Evolutionary conservation across 2,888 invertebrate genomes (phyloP).

Genomic region (Macaria liturata): DNA sequence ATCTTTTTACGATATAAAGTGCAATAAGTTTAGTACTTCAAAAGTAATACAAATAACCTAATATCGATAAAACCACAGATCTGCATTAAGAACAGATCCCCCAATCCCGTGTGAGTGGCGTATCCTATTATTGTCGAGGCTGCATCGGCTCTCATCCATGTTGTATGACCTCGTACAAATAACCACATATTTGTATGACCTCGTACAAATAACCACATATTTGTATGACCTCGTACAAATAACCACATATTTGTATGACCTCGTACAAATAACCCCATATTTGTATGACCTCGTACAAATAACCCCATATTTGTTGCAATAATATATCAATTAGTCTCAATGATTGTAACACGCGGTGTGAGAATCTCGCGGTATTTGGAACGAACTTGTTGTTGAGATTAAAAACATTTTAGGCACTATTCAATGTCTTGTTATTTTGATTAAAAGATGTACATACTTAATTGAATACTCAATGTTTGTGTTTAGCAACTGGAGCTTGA

Average conservation of each 20-base stretch:
- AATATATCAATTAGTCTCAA: slow-evolving; percentile 24
- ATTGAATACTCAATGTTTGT: too few species aligned
- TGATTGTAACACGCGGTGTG: slow-evolving; percentile 11
- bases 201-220: slow-evolving; percentile 9
- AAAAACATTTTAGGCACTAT: too few species aligned
- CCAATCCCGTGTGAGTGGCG: slow-evolving; percentile 1
- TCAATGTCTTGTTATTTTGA: too few species aligned
- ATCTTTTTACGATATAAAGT: too few species aligned
- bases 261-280: slow-evolving; percentile 8
- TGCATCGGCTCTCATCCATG: slow-evolving; percentile 3
- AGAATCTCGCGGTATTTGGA: slow-evolving; percentile 13
- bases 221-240: slow-evolving; percentile 9
- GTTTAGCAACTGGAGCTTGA: too few species aligned
- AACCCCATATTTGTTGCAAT: slow-evolving; percentile 17
- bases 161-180: slow-evolving; percentile 9
- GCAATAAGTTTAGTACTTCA: too few species aligned
- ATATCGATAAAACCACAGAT: too few species aligned
- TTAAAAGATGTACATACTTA: too few species aligned
- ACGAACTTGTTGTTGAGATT: too few species aligned
- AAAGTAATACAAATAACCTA: too few species aligned
- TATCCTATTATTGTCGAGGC: slow-evolving; percentile 7
- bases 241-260: slow-evolving; percentile 11
- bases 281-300: slow-evolving; percentile 9
- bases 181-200: slow-evolving; percentile 13
- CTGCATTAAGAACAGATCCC: too few species aligned